Base-by-base conservation (phyloP, 1,140 invertebrate genomes). In the Pseudomyrmex pallidus region DNA sequence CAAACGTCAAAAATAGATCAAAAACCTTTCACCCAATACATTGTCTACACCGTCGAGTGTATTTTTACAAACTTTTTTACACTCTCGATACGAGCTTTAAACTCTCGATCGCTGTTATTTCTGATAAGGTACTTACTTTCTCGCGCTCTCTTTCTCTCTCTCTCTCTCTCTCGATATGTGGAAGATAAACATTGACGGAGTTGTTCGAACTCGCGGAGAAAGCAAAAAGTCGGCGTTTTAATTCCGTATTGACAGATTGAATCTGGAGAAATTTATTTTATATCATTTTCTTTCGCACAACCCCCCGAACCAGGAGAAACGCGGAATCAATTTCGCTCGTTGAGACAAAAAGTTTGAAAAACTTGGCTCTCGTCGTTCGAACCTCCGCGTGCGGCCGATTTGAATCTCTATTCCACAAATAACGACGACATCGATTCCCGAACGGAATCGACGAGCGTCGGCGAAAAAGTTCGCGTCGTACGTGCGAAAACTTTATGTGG, bases 371-470 rank as follows among this genome's bases (percentile, higher is more conserved):
- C n/a, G 48, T 48, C 68, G 52, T 70, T 70, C 17, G 66, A 59
- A 80, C 54, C 44, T 48, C 22, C n/a, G 64, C 57, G 52, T 46
- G 50, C 74, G 52, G 48, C 50, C 63, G 74, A 77, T 77, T 57
- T 44, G 52, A 54, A 78, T 78, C 52, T 68, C 35, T 35, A 68
- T 78, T 78, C 70, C 44, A 48, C 52, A 35, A 67, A 9, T 56
- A 66, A 77, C 35, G 62, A 67, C 17, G 64, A 70, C 72, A 80
- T 80, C 66, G 76, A 80, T 25, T 57, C 54, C 44, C 35, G 35
- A 59, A 35, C 54, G 13, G 44, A 80, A 72, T 80, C 67, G 20
- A 59, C 44, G 54, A 59, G 54, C 56, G 66, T 54, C 46, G 44
- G 59, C 44, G 54, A 59, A 17, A 54, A 70, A 20, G 59, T 59